Conservation (phyloP, 2,888 invertebrate genomes). For the Adelognathus sp. region DNA sequence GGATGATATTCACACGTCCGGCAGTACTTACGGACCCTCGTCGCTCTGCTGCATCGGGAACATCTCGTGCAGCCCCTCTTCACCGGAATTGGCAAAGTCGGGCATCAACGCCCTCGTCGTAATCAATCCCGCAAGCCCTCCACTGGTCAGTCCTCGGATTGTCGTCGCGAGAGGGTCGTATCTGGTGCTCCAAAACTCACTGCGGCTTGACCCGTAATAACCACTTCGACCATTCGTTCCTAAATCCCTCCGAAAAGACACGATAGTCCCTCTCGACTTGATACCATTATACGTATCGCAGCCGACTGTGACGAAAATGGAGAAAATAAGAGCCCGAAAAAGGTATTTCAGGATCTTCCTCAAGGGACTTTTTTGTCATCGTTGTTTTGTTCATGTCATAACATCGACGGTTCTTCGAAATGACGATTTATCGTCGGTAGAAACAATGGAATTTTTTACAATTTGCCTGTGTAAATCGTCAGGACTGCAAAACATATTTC, state of each 20-base stretch:
- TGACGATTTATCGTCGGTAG: no score
- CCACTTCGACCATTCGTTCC: conserved; percentile 21
- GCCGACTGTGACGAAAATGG: conserved; percentile 28
- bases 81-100: conserved; percentile 67
- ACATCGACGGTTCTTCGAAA: no score
- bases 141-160: conserved; percentile 70
- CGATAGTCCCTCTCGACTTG: neutral
- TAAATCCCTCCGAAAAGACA: neutral
- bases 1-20: conserved; percentile 55
- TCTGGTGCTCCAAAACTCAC: conserved; percentile 62
- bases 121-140: conserved; percentile 79
- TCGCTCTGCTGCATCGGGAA: conserved; percentile 20
- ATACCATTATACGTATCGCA: conserved; percentile 8
- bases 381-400: no score
- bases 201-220: conserved; percentile 23
- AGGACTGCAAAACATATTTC: no score
- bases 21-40: conserved; percentile 42
- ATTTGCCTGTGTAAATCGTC: no score
- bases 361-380: no score
- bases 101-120: conserved; percentile 78
- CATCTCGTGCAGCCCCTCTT: conserved; percentile 39
- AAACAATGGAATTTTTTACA: no score
- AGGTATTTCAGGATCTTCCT: conserved; percentile 70
- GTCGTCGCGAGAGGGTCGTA: conserved; percentile 66
- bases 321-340: conserved; percentile 67